phyloP scores from a whole-genome alignment of 2,888 invertebrate genomes.

The Agrochola macilenta region DNA sequence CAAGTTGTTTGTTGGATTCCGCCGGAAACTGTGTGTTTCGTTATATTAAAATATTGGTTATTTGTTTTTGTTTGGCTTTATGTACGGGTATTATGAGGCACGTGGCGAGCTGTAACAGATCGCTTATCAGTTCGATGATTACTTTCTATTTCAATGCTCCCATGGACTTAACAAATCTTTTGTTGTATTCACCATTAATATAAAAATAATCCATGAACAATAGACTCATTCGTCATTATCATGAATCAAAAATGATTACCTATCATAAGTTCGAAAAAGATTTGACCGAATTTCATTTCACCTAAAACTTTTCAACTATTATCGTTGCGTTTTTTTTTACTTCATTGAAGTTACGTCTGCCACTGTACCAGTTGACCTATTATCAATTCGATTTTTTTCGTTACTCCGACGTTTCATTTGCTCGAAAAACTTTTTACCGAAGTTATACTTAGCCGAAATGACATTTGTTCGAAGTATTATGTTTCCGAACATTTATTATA shows the following conservation, averaged over 20 bases:
- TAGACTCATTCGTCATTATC: neutral
- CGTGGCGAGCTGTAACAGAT: neutral
- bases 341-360: too few relatives aligned
- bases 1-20: constrained; percentile 38
- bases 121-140: neutral
- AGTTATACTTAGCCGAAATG: too few relatives aligned
- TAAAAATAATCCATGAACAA: neutral
- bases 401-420: too few relatives aligned
- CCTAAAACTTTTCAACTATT: too few relatives aligned
- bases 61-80: constrained; percentile 20
- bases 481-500: too few relatives aligned
- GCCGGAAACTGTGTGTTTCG: constrained; percentile 16
- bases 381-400: too few relatives aligned
- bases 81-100: neutral
- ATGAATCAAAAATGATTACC: neutral
- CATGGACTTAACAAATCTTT: neutral
- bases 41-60: constrained; percentile 15
- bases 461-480: too few relatives aligned
- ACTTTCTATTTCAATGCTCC: neutral
- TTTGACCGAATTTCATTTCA: too few relatives aligned
- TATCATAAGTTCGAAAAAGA: too few relatives aligned
- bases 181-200: neutral
- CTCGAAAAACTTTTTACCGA: too few relatives aligned
- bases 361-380: too few relatives aligned
- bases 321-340: too few relatives aligned